Base-by-base conservation (phyloP, 1,140 invertebrate species). In the Coboldia fuscipes region DNA sequence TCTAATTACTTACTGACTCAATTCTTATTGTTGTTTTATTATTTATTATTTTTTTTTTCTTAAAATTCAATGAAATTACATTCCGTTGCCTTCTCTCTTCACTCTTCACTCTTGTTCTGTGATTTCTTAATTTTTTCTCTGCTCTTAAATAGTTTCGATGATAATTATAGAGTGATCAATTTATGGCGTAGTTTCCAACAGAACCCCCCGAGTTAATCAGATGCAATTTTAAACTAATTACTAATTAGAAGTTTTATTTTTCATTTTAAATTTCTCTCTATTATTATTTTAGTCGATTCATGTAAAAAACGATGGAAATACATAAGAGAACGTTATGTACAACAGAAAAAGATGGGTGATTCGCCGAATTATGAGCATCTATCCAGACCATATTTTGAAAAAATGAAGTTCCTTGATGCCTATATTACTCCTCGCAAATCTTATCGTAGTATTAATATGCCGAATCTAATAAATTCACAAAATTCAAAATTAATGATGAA, bases 241-340 rank as follows among this genome's bases (percentile, higher is more conserved):
- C 6, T 12, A 6, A 23, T 7, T 7, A 23, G 6, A 12, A 7
- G 6, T 23, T 6, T 6, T 23, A 23, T 7, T 23, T 7, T 23
- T 12, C 22, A 23, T 7, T 23, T 23, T 7, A 23, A 7, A 7
- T 3, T n/a, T n/a, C 12, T n/a, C 3, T n/a, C 5, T 16, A 16
- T 16, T 30, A 16, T 13, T 9, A 26, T 37, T 38, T 13, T 35
- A 54, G 51, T 53, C 33, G 51, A 54, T 33, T 47, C 51, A 2
- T 54, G 51, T 39, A 54, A 54, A 24, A 54, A 54, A 37, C 49
- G 51, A 3, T 54, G 51, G 51, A 54, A 54, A 34, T 54, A 54
- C 31, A 33, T 54, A n/a, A 43, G 51, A 5, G 51, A 54, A 24
- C 47, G 51, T 1, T 54, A 54, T 38, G 51, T 54, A 9, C 51